Evolutionary conservation across 2,797 vertebrate genomes (phyloP), one percentile per base, ranked within the genome.

Genomic region (Hozukius guyotensis): DNA sequence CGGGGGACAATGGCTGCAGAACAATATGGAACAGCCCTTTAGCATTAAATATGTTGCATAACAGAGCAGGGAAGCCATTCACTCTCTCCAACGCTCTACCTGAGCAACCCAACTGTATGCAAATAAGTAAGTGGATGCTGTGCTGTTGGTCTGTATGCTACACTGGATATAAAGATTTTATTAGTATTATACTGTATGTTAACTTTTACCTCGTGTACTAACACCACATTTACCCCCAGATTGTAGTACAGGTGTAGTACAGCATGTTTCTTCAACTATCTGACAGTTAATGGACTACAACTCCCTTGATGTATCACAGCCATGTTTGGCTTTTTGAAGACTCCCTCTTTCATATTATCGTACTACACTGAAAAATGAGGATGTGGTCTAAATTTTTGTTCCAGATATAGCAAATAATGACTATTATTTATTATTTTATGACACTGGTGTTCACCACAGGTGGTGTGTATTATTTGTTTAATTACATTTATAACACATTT

Each of bases 11-110:
- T 92, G 86, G 93, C 88, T 80, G 49, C 82, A 93, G 94, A 96
- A 96, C 94, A 95, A 94, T 92, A 95, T 94, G 86, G 95, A 96
- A 95, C 86, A 89, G 78, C 92, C 91, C 88, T 94, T 90, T 94
- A 25, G 77, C 92, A 93, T 95, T 94, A 94, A 93, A 95, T 85
- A 93, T 94, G 94, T 94, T 94, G 91, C 55, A 73, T 89, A 93
- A 92, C 90, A 83, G 90, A 88, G 86, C 90, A 91, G 90, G 83
- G 89, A 88, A 88, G 91, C 88, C 90, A 83, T 92, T 94, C 86
- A 80, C 61, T 81, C 75, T 61, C 32, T 46, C 78, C 67, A 46
- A 75, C 64, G 76, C 75, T 83, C 72, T 66, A 52, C 84, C 89
- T 88, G 81, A 87, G 87, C 88, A 74, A 38, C 64, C 55, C 72